Base-by-base conservation (phyloP, 2,888 invertebrate genomes). In the Patella caerulea region DNA sequence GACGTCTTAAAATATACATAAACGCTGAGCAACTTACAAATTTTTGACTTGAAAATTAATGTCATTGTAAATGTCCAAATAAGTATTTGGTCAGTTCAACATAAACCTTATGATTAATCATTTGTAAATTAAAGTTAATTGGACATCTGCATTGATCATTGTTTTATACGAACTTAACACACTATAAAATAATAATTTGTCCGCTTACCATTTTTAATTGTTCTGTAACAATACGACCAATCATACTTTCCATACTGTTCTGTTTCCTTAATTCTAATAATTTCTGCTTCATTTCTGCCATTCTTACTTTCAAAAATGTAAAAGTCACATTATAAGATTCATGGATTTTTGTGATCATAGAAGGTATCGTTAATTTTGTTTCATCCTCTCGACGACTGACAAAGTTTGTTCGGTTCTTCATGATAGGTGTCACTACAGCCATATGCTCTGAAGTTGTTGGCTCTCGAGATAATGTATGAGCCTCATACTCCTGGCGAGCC, bases 261-360 rank as follows among this genome's bases (percentile, higher is more conserved):
- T 73, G 76, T 29, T 75, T 83, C 55, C 79, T 83, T 79, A 85
- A 85, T 73, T 85, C 84, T 17, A 81, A 74, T 75, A 88, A 80
- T 75, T 86, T 86, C 69, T 82, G 82, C 54, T 83, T 81, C 87
- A 89, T 88, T 79, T 88, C 88, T 56, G 82, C 78, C 45, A 86
- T 82, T 71, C 85, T 80, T 0, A 81, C 78, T 71, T 87, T 86
- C 77, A 87, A 82, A 76, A 87, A 87, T 71, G 87, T 86, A 80
- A 88, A 89, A n/a, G 87, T 88, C 53, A 83, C 83, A 75, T 83
- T 82, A 83, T 86, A 88, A 45, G 89, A 87, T 76, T 88, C 88
- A 34, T 88, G 85, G 78, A 89, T 86, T 78, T 85, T 86, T 72
- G 84, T 84, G n/a, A 85, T 87, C 78, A 89, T 83, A 59, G 85